phyloP scores from a whole-genome alignment of 37 sponge, comb jelly and placozoan species.

The Geodia barretti region DNA sequence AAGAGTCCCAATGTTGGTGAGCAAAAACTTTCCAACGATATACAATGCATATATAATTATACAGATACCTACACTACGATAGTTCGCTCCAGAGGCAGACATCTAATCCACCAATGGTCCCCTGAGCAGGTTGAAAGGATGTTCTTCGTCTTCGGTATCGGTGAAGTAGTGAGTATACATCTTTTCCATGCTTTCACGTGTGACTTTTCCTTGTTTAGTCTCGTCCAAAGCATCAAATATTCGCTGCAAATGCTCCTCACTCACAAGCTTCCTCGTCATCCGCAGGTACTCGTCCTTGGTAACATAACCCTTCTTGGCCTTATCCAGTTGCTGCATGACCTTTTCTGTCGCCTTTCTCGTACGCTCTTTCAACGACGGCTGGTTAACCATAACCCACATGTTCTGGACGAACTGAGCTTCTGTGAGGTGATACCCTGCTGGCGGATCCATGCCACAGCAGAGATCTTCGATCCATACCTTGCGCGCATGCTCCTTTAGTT shows the following conservation, averaged over 20 bases:
- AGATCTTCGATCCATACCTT: no score
- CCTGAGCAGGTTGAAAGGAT: conserved; percentile 10
- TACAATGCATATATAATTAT: no score
- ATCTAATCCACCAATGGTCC: conserved; percentile 21
- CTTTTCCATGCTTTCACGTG: not conserved
- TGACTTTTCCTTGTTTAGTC: not conserved
- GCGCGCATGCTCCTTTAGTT: no score
- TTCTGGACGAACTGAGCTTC: conserved; percentile 18
- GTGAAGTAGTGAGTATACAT: not conserved
- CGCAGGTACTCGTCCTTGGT: not conserved
- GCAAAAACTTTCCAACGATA: no score
- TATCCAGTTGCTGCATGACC: not conserved
- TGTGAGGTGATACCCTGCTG: conserved; percentile 15
- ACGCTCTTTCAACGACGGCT: conserved; percentile 12
- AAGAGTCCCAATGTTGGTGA: no score
- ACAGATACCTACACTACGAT: no score
- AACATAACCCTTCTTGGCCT: conserved; percentile 11
- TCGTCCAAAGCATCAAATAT: conserved; percentile 17
- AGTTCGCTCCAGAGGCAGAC: no score
- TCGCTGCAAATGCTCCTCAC: not conserved
- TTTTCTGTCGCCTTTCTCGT: not conserved
- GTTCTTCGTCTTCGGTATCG: conserved; percentile 14
- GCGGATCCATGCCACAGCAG: conserved; percentile 11
- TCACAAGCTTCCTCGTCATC: not conserved
- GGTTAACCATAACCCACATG: not conserved